Evolutionary conservation across 1,140 invertebrate species (phyloP).

Genomic region (Patella vulgata): DNA sequence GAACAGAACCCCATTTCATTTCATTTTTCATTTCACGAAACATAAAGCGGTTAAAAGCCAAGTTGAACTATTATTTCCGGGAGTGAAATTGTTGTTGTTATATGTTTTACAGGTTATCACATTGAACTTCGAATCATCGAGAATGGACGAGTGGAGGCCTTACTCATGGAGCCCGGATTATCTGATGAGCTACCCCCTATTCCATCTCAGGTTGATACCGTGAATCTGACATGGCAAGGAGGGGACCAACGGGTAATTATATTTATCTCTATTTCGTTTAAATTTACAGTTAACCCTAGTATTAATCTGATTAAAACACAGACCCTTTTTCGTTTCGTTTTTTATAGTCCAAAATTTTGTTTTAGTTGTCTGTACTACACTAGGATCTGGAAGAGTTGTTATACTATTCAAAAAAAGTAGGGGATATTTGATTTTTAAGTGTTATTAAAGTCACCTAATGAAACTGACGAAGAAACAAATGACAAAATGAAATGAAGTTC

Average conservation of each 20-base stretch:
- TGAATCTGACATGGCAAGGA: slow-evolving; percentile 57
- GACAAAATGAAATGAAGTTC: no score
- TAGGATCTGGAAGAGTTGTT: no score
- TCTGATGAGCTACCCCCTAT: slow-evolving; percentile 44
- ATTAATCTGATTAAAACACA: neutral
- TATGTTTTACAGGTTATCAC: slow-evolving; percentile 27
- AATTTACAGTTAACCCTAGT: neutral
- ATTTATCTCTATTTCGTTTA: neutral
- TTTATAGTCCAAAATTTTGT: no score
- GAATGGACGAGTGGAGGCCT: slow-evolving; percentile 42
- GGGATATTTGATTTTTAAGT: no score
- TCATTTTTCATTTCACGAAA: neutral
- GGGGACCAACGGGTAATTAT: slow-evolving; percentile 43
- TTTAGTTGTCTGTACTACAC: no score
- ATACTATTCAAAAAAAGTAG: no score
- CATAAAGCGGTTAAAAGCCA: neutral
- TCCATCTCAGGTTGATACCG: slow-evolving; percentile 49
- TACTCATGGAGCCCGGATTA: slow-evolving; percentile 40
- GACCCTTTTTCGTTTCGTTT: neutral
- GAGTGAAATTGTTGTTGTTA: neutral
- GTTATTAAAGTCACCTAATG: no score
- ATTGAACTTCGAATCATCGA: slow-evolving; percentile 49
- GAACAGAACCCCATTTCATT: no score
- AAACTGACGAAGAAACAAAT: no score
- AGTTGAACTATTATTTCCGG: neutral